Conservation (phyloP, 2,888 invertebrate species). For the Leptopterna dolabrata region DNA sequence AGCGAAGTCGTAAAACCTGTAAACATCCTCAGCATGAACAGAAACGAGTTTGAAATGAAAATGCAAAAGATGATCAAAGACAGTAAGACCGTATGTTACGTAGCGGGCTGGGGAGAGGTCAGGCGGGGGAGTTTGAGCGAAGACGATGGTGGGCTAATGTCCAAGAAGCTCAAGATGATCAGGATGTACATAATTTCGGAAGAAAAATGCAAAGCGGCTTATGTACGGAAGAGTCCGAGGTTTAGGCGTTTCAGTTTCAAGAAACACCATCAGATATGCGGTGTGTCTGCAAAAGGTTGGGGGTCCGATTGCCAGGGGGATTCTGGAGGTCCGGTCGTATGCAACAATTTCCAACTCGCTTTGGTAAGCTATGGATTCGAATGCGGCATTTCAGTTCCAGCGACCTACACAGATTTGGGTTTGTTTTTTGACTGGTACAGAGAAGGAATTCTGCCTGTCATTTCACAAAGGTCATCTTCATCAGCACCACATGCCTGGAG, state of each 20-base stretch:
- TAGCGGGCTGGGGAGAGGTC: neutral
- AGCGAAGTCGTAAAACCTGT: neutral
- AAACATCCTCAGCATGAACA: neutral
- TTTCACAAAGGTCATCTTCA: no score
- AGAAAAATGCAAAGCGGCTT: neutral
- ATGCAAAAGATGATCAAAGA: neutral
- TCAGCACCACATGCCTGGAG: no score
- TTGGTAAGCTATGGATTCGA: neutral
- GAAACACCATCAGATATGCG: constrained; percentile 13
- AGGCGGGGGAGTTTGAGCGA: neutral
- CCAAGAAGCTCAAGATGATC: neutral
- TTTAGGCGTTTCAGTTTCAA: neutral
- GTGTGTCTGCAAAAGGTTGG: neutral
- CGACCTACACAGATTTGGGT: neutral
- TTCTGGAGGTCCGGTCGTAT: neutral
- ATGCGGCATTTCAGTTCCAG: neutral
- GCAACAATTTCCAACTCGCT: neutral
- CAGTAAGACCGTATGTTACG: neutral
- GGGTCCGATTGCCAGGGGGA: neutral
- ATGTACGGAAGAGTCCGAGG: no score
- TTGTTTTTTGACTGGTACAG: neutral
- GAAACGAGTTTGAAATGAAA: neutral
- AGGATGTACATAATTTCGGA: neutral
- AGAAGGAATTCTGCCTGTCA: no score
- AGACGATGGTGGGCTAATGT: neutral